Evolutionary conservation across 2,888 invertebrate genomes (phyloP).

Genomic region (Drosophila leonis): DNA sequence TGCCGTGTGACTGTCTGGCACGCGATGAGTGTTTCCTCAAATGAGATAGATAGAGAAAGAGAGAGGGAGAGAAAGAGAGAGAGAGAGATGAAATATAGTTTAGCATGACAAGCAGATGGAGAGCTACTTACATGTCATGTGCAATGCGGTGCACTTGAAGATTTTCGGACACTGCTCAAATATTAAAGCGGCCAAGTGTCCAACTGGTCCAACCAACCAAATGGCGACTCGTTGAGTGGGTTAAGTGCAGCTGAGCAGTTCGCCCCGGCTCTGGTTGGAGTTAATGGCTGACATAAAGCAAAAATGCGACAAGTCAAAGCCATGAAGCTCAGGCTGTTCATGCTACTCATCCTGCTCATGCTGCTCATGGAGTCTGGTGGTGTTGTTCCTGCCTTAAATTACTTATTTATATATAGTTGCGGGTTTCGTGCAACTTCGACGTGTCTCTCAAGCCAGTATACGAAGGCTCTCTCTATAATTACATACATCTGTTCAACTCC

Average conservation of each 20-base stretch:
- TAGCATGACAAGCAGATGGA: constrained; percentile 17
- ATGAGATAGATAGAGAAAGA: constrained; percentile 32
- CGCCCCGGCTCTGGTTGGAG: constrained; percentile 26
- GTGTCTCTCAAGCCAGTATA: constrained; percentile 18
- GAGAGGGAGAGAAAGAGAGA: constrained; percentile 16
- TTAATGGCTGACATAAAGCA: constrained; percentile 64
- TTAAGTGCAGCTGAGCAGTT: constrained; percentile 63
- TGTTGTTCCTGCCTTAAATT: constrained; percentile 33
- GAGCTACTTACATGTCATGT: constrained; percentile 47
- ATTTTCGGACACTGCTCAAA: constrained; percentile 43
- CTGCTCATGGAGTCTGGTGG: too few species aligned
- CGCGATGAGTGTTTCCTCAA: constrained; percentile 47
- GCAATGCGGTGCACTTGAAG: constrained; percentile 44
- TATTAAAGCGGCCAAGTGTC: constrained; percentile 43
- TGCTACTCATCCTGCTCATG: constrained; percentile 29
- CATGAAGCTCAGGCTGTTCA: constrained; percentile 38
- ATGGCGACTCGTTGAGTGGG: constrained; percentile 46
- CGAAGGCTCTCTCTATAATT: constrained; percentile 14
- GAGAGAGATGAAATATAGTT: constrained; percentile 32
- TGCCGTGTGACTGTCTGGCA: constrained; percentile 54
- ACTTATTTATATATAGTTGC: constrained; percentile 34
- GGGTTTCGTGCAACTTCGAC: constrained; percentile 8
- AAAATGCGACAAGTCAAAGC: constrained; percentile 45
- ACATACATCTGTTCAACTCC: constrained; percentile 13
- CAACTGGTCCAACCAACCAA: constrained; percentile 32